A percentile compares a stretch with the other conserved stretches of the same genome.
Evolutionary conservation across 2,113 vertebrate genomes (phyloP).

Genomic region (Calyptomena viridis): DNA sequence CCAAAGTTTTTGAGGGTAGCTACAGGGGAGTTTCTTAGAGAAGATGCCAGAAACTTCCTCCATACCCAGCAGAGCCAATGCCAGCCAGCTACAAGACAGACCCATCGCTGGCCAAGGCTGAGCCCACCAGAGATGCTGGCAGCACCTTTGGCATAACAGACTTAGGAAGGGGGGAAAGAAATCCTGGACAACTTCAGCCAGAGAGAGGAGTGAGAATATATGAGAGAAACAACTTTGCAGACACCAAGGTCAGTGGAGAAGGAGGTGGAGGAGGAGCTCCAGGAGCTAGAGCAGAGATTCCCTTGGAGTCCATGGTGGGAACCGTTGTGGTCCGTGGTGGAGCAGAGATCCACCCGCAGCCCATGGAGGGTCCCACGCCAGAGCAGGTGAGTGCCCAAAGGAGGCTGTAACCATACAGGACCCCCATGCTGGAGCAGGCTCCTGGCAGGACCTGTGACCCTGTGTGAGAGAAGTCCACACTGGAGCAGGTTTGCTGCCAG

Average conservation of each 20-base stretch:
- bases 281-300: background rate
- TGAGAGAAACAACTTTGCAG: background rate
- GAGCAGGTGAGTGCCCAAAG: background rate
- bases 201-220: background rate
- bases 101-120: background rate
- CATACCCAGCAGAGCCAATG: rapidly evolving
- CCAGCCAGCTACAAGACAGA: background rate
- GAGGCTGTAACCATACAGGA: background rate
- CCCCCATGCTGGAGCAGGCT: background rate
- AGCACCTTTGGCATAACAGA: background rate
- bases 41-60: background rate
- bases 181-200: background rate
- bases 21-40: background rate
- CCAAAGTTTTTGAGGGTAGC: no score
- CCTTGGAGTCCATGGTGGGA: background rate
- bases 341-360: background rate
- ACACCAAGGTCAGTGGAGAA: background rate
- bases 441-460: background rate
- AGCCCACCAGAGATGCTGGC: background rate
- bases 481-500: background rate
- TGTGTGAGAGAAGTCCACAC: no score
- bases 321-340: rapidly evolving
- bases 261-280: background rate
- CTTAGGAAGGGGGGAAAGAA: background rate
- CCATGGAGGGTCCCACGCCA: rapidly evolving